phyloP scores from a whole-genome alignment of 1,140 invertebrate genomes.

The Atta texana region DNA sequence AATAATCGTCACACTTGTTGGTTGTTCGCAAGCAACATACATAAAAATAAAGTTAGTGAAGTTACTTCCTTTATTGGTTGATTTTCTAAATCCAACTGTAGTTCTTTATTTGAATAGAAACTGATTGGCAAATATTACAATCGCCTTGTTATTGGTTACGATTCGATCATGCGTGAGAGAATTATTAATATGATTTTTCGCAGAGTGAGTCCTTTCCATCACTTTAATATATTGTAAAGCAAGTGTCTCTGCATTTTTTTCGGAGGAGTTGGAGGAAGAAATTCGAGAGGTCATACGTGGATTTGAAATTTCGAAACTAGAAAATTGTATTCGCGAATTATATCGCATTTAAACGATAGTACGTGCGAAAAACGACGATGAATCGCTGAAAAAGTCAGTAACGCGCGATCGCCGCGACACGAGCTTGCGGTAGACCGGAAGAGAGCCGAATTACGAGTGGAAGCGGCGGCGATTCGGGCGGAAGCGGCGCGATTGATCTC shows the following conservation, averaged over 20 bases:
- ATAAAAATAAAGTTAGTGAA: too few species aligned
- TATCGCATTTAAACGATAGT: not conserved
- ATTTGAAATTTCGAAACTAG: not conserved
- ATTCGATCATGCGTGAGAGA: too few species aligned
- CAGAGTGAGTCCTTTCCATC: not conserved
- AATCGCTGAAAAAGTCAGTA: not conserved
- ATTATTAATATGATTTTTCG: not conserved
- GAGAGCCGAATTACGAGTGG: constrained; percentile 48
- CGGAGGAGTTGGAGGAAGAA: not conserved
- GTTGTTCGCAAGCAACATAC: too few species aligned
- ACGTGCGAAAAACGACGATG: not conserved
- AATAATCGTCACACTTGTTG: too few species aligned
- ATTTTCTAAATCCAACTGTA: too few species aligned
- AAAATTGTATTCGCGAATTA: constrained; percentile 1
- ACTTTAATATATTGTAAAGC: not conserved
- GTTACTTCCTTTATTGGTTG: too few species aligned
- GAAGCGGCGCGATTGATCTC: constrained; percentile 63
- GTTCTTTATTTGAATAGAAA: too few species aligned
- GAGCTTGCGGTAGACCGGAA: constrained; percentile 27
- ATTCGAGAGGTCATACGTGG: not conserved
- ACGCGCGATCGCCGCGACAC: not conserved
- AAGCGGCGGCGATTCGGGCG: constrained; percentile 52
- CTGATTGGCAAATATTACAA: too few species aligned
- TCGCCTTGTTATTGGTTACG: too few species aligned
- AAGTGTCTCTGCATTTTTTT: not conserved